A percentile compares a stretch with the other conserved stretches of the same genome.
phyloP scores from a whole-genome alignment of 1,140 invertebrate species.

The Monochamus saltuarius region DNA sequence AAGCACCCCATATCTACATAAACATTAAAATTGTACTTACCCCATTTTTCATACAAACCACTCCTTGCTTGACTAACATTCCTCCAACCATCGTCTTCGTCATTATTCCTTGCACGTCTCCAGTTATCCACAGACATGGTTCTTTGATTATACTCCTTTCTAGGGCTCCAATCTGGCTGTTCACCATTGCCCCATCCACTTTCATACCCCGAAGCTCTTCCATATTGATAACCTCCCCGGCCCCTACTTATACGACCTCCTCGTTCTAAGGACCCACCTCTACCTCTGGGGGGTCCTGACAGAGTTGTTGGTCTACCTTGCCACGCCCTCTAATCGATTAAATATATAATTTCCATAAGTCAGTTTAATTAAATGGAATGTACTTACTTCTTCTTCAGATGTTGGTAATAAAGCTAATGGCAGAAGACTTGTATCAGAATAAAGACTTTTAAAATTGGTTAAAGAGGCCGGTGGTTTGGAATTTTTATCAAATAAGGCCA shows the following conservation, averaged over 20 bases:
- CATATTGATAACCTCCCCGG: constrained; percentile 58
- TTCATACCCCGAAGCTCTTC: constrained; percentile 59
- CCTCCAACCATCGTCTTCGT: constrained; percentile 67
- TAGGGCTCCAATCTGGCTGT: constrained; percentile 64
- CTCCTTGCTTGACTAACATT: constrained; percentile 37
- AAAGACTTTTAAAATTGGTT: constrained; percentile 64
- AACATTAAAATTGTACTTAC: constrained; percentile 20
- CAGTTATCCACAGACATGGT: constrained; percentile 63
- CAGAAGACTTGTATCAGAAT: constrained; percentile 72
- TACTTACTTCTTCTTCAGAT: constrained; percentile 71
- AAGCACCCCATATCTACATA: neutral
- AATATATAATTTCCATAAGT: neutral
- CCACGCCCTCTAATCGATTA: constrained; percentile 34
- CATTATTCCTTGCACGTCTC: constrained; percentile 58
- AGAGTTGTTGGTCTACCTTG: constrained; percentile 31
- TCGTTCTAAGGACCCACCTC: constrained; percentile 44
- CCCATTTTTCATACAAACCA: constrained; percentile 36
- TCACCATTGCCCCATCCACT: constrained; percentile 57
- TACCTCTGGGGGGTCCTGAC: constrained; percentile 56
- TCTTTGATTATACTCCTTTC: constrained; percentile 61
- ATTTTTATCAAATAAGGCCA: constrained; percentile 71
- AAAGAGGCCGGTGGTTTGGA: constrained; percentile 68
- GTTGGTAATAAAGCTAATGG: constrained; percentile 75
- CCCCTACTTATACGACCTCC: constrained; percentile 54
- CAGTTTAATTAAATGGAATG: neutral